Base-by-base conservation (phyloP, 2,888 invertebrate species). In the Eudemis profundana region DNA sequence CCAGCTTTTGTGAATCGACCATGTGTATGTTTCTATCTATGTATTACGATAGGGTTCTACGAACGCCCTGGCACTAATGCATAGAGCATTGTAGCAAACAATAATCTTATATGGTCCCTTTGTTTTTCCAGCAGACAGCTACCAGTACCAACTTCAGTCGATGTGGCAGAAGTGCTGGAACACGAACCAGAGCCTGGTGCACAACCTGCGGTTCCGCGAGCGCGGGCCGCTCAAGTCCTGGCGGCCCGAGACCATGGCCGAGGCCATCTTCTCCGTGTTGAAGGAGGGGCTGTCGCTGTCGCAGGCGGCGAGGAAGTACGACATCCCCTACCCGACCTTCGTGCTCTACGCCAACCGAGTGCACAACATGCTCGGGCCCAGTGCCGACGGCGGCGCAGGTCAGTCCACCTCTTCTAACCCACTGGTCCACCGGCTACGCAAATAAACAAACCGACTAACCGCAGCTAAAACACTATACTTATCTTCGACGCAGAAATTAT, bases 101-200 rank as follows among this genome's bases (percentile, higher is more conserved):
- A 56, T 60, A 40, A 70, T 73, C 72, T 81, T 76, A 86, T 76
- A 71, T 76, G 51, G 40, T 15, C 21, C 51, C 47, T 84, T 79
- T 83, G 76, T 86, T 74, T 78, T 87, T 91, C 85, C 95, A 96
- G 95, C 96, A 95, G 97, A 97, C 94, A 97, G 97, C 94, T 98
- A 98, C 94, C 97, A 98, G 90, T 97, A 97, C 90, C 97, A 98
- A 89, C 93, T 98, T 85, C 98, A 98, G 89, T 97, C 97, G 66
- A 97, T 97, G 96, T 98, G 98, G 98, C 97, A 98, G 90, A 98
- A 97, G 87, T 97, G 97, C 89, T 98, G 97, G 97, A 97, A 96
- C 89, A 97, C 97, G 74, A 97, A 97, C 88, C 97, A 97, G 89
- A 96, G 96, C 79, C 93, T 97, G 79, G 97, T 97, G 74, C 97